Percentiles rank a stretch among this genome's conserved stretches.
Evolutionary conservation across 2,113 vertebrate genomes (phyloP).

Genomic region (Onychorhynchus coronatus): DNA sequence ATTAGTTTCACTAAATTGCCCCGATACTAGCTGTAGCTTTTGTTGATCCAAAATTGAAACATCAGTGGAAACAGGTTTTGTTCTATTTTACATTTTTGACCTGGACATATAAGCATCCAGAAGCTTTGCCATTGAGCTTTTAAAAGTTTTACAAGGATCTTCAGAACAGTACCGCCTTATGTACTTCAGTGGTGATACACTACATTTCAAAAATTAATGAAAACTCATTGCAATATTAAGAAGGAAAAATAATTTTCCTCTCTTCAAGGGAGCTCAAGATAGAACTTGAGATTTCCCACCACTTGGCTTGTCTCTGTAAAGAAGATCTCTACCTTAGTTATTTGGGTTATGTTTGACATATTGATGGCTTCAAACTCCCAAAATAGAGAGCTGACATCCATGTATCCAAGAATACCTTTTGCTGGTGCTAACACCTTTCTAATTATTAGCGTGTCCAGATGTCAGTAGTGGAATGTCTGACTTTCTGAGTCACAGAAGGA

Average conservation of each 20-base stretch:
- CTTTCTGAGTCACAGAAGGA: not conserved
- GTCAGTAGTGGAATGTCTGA: not conserved
- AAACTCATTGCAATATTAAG: not conserved
- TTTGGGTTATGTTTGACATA: not conserved
- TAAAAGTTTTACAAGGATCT: not conserved
- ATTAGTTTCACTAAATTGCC: not conserved
- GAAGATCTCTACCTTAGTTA: not conserved
- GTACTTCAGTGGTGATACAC: rapidly evolving
- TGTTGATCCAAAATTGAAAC: not conserved
- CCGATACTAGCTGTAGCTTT: rapidly evolving
- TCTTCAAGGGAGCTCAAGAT: not conserved
- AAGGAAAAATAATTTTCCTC: not conserved
- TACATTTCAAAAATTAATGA: not conserved
- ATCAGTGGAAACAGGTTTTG: not conserved
- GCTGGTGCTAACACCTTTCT: not conserved
- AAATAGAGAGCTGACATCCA: not conserved
- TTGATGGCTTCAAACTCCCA: not conserved
- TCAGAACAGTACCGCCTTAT: not conserved
- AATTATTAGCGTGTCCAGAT: not conserved
- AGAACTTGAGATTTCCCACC: not conserved
- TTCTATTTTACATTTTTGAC: not conserved
- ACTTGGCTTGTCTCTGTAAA: not conserved
- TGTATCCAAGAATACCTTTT: not conserved
- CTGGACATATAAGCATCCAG: not conserved
- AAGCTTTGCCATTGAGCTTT: not conserved